phyloP scores from a whole-genome alignment of 37 sponge, comb jelly and placozoan genomes.

The Agelas oroides region DNA sequence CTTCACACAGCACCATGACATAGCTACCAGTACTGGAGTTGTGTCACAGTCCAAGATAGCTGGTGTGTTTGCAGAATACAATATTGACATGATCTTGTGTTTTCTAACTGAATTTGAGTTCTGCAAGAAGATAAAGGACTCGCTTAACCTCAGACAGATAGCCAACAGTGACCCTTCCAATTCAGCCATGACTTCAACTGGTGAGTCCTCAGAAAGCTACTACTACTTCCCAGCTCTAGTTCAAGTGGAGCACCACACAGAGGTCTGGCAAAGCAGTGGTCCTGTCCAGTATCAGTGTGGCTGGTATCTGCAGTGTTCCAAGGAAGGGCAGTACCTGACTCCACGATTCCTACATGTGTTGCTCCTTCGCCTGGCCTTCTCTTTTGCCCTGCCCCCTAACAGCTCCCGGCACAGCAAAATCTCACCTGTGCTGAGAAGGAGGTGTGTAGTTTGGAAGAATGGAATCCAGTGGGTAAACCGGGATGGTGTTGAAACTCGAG shows the following conservation, averaged over 20 bases:
- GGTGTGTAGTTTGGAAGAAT: slow-evolving; percentile 23
- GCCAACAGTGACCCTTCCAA: too few relatives aligned
- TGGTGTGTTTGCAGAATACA: slow-evolving; percentile 2
- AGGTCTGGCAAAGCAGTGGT: neutral
- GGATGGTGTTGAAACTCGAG: slow-evolving; percentile 16
- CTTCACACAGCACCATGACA: neutral
- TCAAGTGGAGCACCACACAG: neutral
- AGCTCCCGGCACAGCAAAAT: neutral
- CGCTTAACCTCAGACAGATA: neutral
- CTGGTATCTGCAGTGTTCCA: neutral
- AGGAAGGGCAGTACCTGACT: slow-evolving; percentile 14
- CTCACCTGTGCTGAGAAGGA: neutral
- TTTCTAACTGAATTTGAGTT: slow-evolving; percentile 21
- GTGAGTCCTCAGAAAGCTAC: neutral
- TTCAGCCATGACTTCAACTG: neutral
- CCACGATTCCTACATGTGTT: slow-evolving; percentile 36
- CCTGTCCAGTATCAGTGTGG: slow-evolving; percentile 5
- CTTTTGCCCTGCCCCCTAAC: slow-evolving; percentile 1
- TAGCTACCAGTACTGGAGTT: slow-evolving; percentile 8
- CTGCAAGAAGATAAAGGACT: slow-evolving; percentile 15
- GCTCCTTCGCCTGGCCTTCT: slow-evolving; percentile 29
- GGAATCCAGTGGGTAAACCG: slow-evolving; percentile 29
- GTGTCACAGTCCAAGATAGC: neutral
- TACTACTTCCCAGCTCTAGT: slow-evolving; percentile 43
- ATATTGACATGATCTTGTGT: slow-evolving; percentile 5